Conservation (phyloP, 2,797 vertebrate species). For the Garrulus glandarius region DNA sequence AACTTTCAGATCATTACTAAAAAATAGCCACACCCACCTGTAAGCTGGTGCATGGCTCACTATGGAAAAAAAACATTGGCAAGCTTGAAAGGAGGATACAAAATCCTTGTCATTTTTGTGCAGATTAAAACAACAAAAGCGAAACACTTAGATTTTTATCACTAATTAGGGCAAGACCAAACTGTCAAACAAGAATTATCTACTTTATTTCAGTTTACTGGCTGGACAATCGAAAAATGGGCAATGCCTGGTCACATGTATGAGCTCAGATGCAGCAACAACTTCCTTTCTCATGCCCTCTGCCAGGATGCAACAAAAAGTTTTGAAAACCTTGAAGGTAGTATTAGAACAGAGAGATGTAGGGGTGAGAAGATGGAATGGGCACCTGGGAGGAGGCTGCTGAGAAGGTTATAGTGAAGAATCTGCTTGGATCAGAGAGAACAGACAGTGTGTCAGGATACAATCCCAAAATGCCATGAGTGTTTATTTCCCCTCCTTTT, state of each 20-base stretch:
- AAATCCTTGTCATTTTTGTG: not conserved
- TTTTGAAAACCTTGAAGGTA: not conserved
- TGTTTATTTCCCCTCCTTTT: not conserved
- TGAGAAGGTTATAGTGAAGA: not conserved
- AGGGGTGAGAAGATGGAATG: not conserved
- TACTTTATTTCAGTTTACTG: not conserved
- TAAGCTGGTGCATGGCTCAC: not conserved
- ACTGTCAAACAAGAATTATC: not conserved
- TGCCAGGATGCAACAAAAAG: not conserved
- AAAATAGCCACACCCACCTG: not conserved
- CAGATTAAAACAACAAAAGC: not conserved
- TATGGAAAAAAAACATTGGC: not conserved
- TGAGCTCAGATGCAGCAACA: not conserved
- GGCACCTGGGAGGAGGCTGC: not conserved
- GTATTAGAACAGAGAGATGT: not conserved
- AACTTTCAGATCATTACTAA: not conserved
- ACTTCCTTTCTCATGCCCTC: not conserved
- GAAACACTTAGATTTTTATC: not conserved
- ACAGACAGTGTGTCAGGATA: not conserved
- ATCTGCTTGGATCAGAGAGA: not conserved
- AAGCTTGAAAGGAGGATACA: not conserved
- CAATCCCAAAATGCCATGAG: not conserved
- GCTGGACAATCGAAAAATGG: not conserved
- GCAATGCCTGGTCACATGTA: not conserved
- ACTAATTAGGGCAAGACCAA: not conserved